Base-by-base conservation (phyloP, 1,140 invertebrate species). In the Mizuhopecten yessoensis region DNA sequence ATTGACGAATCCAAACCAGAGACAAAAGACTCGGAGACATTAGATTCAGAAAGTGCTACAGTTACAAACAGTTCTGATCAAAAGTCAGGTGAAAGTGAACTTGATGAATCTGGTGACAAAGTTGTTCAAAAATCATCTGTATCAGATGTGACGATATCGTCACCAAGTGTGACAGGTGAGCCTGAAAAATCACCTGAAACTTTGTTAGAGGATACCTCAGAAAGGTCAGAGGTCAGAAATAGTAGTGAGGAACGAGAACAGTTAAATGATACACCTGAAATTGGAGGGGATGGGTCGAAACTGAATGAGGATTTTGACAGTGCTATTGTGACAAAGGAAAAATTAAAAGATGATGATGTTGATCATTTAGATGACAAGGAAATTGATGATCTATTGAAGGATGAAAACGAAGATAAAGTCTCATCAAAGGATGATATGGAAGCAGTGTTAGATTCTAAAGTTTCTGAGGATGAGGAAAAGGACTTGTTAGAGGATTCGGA, bases 361-460 rank as follows among this genome's bases (percentile, higher is more conserved):
- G 86, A 42, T 34, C 36, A 87, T 86, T 86, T 89, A 87, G 88
- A 89, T 86, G 75, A 91, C 57, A 34, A 89, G 57, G 75, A 57
- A 87, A 39, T 45, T 42, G 49, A 39, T 87, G 88, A 75, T 34
- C 29, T 75, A 75, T 75, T 75, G 29, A 75, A 75, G 57, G 88
- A 91, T 2, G 88, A 88, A 34, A 86, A 42, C 7, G 34, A 88
- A 33, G 89, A 90, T 34, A 86, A 34, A 34, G 45, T 45, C 33
- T 33, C 34, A 87, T 33, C 87, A 10, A 20, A 23, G 11, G 42
- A 49, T 9, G 29, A 39, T 20, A 34, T 86, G 36, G 39, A 86
- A 49, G 17, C n/a, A 29, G 75, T 33, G 86, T 33, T 34, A 3
- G 86, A 57, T 34, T 36, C 49, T 49, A 33, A 34, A 3, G 86